Conservation (phyloP, 2,888 invertebrate species). For the Parelbella ahira region DNA sequence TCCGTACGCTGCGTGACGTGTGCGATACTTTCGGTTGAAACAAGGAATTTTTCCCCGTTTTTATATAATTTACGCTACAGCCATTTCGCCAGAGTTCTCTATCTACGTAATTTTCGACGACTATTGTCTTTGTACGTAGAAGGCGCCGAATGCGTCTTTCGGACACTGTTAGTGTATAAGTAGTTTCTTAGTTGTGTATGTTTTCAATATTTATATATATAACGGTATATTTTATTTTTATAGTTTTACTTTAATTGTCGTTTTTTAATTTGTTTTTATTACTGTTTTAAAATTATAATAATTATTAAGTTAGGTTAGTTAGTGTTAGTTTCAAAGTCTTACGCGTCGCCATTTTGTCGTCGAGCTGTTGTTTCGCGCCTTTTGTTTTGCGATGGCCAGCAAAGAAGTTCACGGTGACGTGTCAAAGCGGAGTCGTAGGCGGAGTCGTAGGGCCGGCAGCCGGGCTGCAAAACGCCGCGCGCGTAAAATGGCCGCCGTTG, state of each 20-base stretch:
- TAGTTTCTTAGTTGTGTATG: constrained; percentile 35
- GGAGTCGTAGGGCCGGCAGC: constrained; percentile 50
- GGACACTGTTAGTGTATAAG: constrained; percentile 42
- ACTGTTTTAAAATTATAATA: constrained; percentile 24
- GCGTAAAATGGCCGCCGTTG: constrained; percentile 40
- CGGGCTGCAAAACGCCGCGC: constrained; percentile 52
- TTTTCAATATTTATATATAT: constrained; percentile 36
- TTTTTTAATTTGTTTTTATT: constrained; percentile 29
- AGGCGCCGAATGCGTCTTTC: constrained; percentile 39
- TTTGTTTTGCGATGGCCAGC: constrained; percentile 54
- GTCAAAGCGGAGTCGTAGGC: constrained; percentile 47
- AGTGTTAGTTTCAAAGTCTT: constrained; percentile 29
- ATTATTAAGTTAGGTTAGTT: constrained; percentile 33
- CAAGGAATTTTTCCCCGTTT: constrained; percentile 30
- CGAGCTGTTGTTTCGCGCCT: too few species aligned
- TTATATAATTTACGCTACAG: constrained; percentile 24
- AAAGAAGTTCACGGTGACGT: constrained; percentile 49
- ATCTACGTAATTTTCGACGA: constrained; percentile 26
- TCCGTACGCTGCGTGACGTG: constrained; percentile 44
- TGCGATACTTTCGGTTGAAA: constrained; percentile 40
- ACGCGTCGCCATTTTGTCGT: constrained; percentile 59
- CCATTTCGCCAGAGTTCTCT: constrained; percentile 30
- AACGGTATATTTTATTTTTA: constrained; percentile 10
- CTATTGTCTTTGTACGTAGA: constrained; percentile 33
- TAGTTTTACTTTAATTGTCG: constrained; percentile 38